Evolutionary conservation across 2,797 vertebrate species (phyloP).

Genomic region (Balearica regulorum): DNA sequence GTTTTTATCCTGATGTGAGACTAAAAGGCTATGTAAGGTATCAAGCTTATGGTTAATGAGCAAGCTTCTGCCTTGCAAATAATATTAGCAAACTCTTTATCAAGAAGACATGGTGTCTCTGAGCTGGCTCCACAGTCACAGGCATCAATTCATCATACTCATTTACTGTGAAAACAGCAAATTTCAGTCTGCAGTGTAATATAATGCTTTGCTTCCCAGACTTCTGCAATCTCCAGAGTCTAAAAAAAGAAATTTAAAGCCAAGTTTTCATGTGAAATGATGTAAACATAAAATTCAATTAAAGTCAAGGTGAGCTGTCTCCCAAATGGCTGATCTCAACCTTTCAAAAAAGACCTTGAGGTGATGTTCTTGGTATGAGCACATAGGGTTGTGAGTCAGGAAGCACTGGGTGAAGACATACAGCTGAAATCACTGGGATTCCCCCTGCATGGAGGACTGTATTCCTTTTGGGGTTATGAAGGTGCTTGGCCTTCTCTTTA

Average conservation of each 20-base stretch:
- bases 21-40: not conserved
- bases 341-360: not conserved
- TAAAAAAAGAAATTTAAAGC: not conserved
- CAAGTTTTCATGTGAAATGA: not conserved
- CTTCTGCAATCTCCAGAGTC: not conserved
- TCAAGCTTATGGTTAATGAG: slow-evolving; percentile 6
- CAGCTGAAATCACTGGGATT: not conserved
- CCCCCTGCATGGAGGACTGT: not conserved
- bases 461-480: not conserved
- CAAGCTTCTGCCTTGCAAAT: slow-evolving; percentile 7
- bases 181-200: not conserved
- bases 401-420: not conserved
- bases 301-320: not conserved
- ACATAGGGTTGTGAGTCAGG: not conserved
- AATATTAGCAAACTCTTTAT: slow-evolving; percentile 1
- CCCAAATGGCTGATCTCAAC: not conserved
- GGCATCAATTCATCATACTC: slow-evolving; percentile 20
- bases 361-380: not conserved
- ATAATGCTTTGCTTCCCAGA: not conserved
- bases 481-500: not conserved
- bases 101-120: not conserved
- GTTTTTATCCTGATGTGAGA: not conserved
- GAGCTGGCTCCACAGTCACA: slow-evolving; percentile 4
- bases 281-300: slow-evolving; percentile 17
- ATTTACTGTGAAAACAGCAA: slow-evolving; percentile 24